Conservation (phyloP, 1,140 invertebrate genomes). For the Listronotus bonariensis region DNA sequence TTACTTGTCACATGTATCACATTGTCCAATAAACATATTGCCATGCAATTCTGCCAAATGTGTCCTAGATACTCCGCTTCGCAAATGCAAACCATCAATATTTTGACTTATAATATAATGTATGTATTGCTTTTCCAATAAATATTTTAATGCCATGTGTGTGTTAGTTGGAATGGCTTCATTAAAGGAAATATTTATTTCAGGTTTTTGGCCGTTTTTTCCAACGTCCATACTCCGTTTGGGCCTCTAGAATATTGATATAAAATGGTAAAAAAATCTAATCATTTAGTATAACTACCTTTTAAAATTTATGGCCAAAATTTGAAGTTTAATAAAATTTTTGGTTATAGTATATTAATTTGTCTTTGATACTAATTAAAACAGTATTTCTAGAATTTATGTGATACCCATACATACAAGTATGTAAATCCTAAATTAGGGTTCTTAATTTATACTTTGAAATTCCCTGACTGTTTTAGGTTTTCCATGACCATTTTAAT, state of each 20-base stretch:
- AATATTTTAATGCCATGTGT: conserved; percentile 88
- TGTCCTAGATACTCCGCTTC: conserved; percentile 80
- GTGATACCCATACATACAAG: no score
- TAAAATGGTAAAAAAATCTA: neutral
- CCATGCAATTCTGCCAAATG: conserved; percentile 94
- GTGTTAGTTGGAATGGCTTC: conserved; percentile 90
- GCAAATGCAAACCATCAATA: conserved; percentile 96
- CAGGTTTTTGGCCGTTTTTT: conserved; percentile 87
- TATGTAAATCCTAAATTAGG: no score
- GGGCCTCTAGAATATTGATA: conserved; percentile 70
- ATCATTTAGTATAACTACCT: no score
- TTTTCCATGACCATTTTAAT: no score
- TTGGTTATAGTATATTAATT: no score
- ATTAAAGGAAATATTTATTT: conserved; percentile 86
- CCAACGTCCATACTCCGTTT: conserved; percentile 97
- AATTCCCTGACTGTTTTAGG: no score
- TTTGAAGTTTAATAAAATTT: no score
- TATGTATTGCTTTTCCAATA: conserved; percentile 76
- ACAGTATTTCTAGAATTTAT: no score
- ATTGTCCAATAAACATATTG: conserved; percentile 97
- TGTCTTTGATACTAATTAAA: no score
- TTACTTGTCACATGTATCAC: conserved; percentile 86
- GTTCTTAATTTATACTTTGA: no score
- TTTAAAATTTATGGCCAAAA: no score
- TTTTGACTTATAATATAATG: conserved; percentile 96